Base-by-base conservation (phyloP, 1,140 invertebrate species). In the Neodiprion pinetum region DNA sequence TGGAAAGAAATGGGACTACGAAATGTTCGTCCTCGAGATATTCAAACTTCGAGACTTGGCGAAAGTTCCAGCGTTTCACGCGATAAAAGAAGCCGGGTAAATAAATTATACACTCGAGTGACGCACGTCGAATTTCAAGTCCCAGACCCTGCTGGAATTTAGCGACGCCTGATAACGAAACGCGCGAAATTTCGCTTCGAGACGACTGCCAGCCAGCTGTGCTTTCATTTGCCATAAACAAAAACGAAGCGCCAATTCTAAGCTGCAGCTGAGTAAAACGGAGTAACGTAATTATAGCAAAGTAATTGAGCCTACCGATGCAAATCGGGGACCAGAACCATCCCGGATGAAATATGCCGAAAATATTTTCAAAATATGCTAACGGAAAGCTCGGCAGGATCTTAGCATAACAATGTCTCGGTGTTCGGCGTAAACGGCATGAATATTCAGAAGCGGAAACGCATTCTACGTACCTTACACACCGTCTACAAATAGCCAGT, bases 281-380 rank as follows among this genome's bases (percentile, higher is more conserved):
- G 53, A 61, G 9, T 61, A 61, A 61, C 5, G 9, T 61, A 61
- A 61, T 40, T 74, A 72, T 69, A 68, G 47, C 72, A 76, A 61
- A 73, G 80, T 76, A 80, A 80, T 81, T 80, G 79, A 81, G 79
- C 72, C 78, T 74, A 65, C 80, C 78, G 74, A 80, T 80, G 78
- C 80, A 79, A 81, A 81, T 79, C 71, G 69, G 72, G 70, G 48
- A 74, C 53, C 48, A 65, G 53, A 40, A 66, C 48, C 17, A 67
- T 28, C 28, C 49, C 21, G 65, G 72, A 47, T 12, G 53, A 74
- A 70, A 72, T 72, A 28, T 9, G 74, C 53, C 69, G 79, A 80
- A 84, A 84, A 84, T 82, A 83, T 83, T 77, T 79, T 76, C 75
- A 76, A 83, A 82, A 84, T 84, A 84, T 84, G 80, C 79, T 83